phyloP scores from a whole-genome alignment of 2,113 vertebrate genomes.

The Lathamus discolor region DNA sequence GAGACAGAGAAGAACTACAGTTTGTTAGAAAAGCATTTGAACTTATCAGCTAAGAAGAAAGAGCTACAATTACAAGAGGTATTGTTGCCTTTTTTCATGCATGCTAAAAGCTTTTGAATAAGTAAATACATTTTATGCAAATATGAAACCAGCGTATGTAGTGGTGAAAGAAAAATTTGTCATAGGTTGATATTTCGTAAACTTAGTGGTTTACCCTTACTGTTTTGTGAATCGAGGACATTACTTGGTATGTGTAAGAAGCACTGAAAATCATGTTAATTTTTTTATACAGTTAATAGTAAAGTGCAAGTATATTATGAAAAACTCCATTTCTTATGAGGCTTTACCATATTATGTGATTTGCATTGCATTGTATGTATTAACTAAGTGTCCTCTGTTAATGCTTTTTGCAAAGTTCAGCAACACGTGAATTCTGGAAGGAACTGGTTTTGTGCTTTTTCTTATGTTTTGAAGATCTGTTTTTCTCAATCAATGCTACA shows the following conservation, averaged over 20 bases:
- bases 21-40: constrained; percentile 92
- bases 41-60: constrained; percentile 96
- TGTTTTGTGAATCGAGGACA: background rate
- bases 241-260: background rate
- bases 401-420: background rate
- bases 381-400: background rate
- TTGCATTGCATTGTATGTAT: background rate
- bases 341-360: background rate
- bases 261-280: background rate
- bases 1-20: constrained; percentile 98
- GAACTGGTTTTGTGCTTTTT: background rate
- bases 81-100: constrained; percentile 39
- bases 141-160: background rate
- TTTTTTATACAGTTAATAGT: background rate
- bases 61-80: constrained; percentile 95
- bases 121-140: background rate
- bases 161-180: background rate
- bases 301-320: background rate
- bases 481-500: background rate
- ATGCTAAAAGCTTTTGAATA: background rate
- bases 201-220: background rate
- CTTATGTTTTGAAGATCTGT: background rate
- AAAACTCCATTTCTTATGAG: background rate
- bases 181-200: background rate
- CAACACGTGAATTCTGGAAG: background rate